Percentiles rank a stretch among this genome's conserved stretches.
These are phyloP conservation scores for Campopleginae sp. DNA, from an alignment of 2,888 invertebrate species.

Conservation along the genomic window DNA sequence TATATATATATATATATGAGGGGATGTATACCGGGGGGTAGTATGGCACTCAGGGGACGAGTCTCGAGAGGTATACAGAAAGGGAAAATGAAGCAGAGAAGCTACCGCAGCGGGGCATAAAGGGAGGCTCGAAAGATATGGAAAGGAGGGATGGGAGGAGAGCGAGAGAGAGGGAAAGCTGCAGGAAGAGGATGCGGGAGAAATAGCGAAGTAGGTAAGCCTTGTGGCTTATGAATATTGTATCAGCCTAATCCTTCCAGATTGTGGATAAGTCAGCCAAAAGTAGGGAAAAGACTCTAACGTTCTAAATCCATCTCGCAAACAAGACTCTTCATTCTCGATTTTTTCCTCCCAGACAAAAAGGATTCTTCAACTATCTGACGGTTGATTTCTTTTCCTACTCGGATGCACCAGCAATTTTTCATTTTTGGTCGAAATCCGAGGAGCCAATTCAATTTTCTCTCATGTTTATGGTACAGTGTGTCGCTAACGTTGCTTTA, in stretches of 20 bases:
- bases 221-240: constrained; percentile 81
- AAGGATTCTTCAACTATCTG: constrained; percentile 47
- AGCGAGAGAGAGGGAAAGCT: constrained; percentile 41
- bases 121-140: constrained; percentile 36
- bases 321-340: constrained; percentile 4
- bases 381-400: constrained; percentile 4
- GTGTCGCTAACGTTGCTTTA: background rate
- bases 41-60: constrained; percentile 64
- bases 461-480: constrained; percentile 11
- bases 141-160: constrained; percentile 49
- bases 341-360: constrained; percentile 10
- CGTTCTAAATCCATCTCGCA: constrained; percentile 45
- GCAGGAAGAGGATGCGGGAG: constrained; percentile 63
- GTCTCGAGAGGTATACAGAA: constrained; percentile 66
- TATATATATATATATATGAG: constrained; percentile 38
- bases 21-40: constrained; percentile 58
- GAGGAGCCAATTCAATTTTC: constrained; percentile 6
- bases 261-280: constrained; percentile 80
- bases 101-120: constrained; percentile 36
- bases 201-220: constrained; percentile 67
- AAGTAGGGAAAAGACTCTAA: constrained; percentile 63
- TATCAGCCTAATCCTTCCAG: constrained; percentile 81
- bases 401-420: background rate
- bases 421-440: background rate
- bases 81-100: constrained; percentile 64